These are phyloP conservation scores for Trachelus tabidus DNA, from an alignment of 2,888 invertebrate species.

Conservation along the genomic window DNA sequence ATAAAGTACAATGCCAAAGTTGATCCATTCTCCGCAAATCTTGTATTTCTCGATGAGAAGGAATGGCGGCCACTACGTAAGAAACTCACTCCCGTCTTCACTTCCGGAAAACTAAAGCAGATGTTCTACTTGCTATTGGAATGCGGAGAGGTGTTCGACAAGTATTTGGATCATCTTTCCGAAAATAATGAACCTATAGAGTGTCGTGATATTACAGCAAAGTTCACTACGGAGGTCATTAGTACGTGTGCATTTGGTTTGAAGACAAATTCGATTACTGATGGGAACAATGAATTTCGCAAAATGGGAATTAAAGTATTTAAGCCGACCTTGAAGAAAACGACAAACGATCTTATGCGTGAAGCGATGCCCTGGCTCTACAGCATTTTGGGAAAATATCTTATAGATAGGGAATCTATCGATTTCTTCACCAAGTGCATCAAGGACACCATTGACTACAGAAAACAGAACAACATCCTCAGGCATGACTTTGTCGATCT, in stretches of 20 bases:
- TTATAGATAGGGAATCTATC: conserved; percentile 37
- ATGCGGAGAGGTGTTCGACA: conserved; percentile 63
- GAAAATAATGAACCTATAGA: conserved; percentile 33
- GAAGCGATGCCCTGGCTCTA: conserved; percentile 37
- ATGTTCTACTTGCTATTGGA: conserved; percentile 67
- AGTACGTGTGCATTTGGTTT: conserved; percentile 64
- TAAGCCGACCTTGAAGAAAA: conserved; percentile 16
- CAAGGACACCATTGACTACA: conserved; percentile 54
- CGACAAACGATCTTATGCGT: conserved; percentile 17
- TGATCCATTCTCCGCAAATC: conserved; percentile 68
- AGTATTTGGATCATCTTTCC: conserved; percentile 56
- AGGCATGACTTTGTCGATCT: conserved; percentile 66
- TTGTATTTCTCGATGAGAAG: conserved; percentile 66
- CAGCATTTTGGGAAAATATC: conserved; percentile 29
- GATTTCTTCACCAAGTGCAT: conserved; percentile 56
- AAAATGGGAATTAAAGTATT: conserved; percentile 52
- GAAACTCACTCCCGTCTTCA: conserved; percentile 68
- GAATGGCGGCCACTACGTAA: conserved; percentile 68
- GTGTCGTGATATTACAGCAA: conserved; percentile 53
- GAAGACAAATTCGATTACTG: conserved; percentile 54
- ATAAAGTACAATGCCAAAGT: conserved; percentile 45
- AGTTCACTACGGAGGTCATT: conserved; percentile 64
- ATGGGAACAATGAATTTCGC: conserved; percentile 57
- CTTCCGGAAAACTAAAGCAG: conserved; percentile 67
- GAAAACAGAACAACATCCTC: conserved; percentile 59